Conservation (phyloP, 2,797 vertebrate genomes). For the Darevskia nairensis region DNA sequence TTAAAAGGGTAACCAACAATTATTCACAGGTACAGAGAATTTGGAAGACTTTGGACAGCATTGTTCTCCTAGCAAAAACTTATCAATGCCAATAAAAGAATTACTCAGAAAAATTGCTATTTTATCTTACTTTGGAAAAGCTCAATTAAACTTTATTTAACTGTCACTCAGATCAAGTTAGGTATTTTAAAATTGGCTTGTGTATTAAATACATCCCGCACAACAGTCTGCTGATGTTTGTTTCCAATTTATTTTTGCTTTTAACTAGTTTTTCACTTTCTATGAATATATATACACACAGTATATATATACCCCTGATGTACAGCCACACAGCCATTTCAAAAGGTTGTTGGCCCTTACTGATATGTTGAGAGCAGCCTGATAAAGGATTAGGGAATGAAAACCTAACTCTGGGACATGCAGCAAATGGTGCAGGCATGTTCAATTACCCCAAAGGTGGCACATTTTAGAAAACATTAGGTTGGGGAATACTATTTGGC, state of each 20-base stretch:
- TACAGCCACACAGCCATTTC: neutral
- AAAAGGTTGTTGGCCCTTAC: neutral
- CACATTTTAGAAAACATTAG: neutral
- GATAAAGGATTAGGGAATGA: neutral
- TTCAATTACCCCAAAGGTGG: neutral
- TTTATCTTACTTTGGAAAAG: neutral
- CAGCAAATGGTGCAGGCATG: neutral
- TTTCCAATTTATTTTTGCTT: too few species aligned
- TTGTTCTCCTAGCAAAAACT: neutral
- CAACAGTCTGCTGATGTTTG: neutral
- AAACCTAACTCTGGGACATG: neutral
- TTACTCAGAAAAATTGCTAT: neutral
- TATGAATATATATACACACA: too few species aligned
- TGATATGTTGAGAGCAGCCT: neutral
- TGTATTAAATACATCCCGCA: neutral
- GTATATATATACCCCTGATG: too few species aligned
- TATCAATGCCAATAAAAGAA: neutral
- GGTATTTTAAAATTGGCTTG: neutral
- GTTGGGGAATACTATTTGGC: neutral
- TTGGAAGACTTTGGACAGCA: neutral
- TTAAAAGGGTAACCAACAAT: neutral
- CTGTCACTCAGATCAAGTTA: neutral
- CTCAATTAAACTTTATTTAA: neutral
- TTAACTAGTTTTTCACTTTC: too few species aligned
- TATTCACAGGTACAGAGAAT: neutral